Evolutionary conservation across 1,140 invertebrate species (phyloP), one percentile per base, ranked within the genome.

Genomic region (Sminthurides bifidus): DNA sequence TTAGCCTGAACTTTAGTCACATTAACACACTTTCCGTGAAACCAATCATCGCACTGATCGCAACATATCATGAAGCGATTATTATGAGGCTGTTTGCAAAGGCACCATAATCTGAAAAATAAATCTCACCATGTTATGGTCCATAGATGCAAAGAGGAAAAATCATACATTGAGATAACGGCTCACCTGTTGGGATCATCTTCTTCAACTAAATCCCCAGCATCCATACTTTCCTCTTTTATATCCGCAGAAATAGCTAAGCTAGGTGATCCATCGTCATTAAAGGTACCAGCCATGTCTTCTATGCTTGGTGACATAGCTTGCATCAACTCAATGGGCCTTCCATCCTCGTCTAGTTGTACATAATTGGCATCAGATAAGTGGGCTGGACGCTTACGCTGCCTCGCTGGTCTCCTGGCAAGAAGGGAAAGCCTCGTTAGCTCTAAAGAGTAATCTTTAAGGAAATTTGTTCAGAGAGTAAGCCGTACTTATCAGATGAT

Each of bases 31-130:
- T 85, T 89, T 6, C 92, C 92, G 71, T 97, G 93, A 68, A 90
- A 97, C 92, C 92, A 97, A 66, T 95, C 90, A 69, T 93, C 85
- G 72, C 92, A 97, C 1, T 79, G 78, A 71, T 97, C 93, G 70
- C 93, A 97, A 68, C 89, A 92, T 67, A 97, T 96, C 93, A 97
- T 97, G 70, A 96, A 96, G 29, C 90, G 78, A 73, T 94, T 92
- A 66, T 92, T 91, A 69, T 96, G 90, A 0, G 92, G 92, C 66
- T 91, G 85, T 65, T 85, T 82, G 69, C 92, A 97, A 66, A 95
- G 87, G 71, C 92, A 97, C 90, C 92, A 96, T 23, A 95, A 73
- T 72, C 86, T 63, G 41, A 30, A 6, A 52, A 27, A 50, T 48
- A 24, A 35, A 35, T 2, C 24, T 1, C 30, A 48, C 31, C 23